Percentiles rank a stretch among this genome's conserved stretches.
Evolutionary conservation across 1,140 invertebrate genomes (phyloP).

Genomic region (Solen grandis): DNA sequence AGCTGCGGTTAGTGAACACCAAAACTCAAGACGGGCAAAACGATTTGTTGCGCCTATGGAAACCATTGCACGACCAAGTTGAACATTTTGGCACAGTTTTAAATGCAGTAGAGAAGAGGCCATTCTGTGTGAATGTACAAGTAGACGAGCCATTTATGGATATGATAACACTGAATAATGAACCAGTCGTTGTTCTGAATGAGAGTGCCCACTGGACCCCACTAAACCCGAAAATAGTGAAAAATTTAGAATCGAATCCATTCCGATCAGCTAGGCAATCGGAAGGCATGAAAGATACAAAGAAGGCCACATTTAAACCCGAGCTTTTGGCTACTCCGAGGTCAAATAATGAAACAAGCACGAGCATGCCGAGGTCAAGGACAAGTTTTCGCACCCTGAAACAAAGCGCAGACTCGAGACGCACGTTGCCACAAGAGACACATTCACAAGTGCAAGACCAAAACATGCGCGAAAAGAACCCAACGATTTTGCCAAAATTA

Average conservation of each 20-base stretch:
- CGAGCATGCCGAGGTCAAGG: conserved; percentile 26
- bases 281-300: too few species aligned
- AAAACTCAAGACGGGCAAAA: conserved; percentile 48
- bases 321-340: neutral
- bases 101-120: conserved; percentile 43
- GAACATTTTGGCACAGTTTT: conserved; percentile 43
- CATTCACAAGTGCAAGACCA: conserved; percentile 26
- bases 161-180: conserved; percentile 20
- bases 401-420: neutral
- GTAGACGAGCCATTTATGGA: conserved; percentile 35
- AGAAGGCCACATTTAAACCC: too few species aligned
- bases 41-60: conserved; percentile 42
- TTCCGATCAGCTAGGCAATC: neutral
- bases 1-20: conserved; percentile 19
- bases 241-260: neutral
- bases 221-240: conserved; percentile 28
- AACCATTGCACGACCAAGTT: conserved; percentile 42
- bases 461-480: conserved; percentile 31
- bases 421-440: neutral
- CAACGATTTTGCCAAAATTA: conserved; percentile 42
- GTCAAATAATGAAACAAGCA: conserved; percentile 12
- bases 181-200: conserved; percentile 43
- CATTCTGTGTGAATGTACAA: conserved; percentile 47
- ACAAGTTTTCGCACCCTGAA: conserved; percentile 30
- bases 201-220: conserved; percentile 49